Evolutionary conservation across 23 tunicate genomes (phyloP), one percentile per base, ranked within the genome.

Genomic region (Styela clava): DNA sequence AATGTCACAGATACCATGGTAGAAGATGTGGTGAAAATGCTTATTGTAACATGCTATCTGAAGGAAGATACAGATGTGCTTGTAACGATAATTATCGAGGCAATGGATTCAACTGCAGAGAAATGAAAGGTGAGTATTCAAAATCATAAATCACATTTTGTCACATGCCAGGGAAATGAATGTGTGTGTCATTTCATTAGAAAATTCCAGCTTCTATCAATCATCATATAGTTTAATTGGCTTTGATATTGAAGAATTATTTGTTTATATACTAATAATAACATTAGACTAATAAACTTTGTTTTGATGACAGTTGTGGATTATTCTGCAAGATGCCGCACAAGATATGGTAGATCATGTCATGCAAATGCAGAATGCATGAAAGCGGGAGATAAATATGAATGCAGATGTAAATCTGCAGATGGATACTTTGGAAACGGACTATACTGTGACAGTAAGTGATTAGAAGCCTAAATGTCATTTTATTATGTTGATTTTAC

Each of bases 41-140:
- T 22, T 21, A 36, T 52, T 76, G 81, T 29, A 52, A 21, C 12
- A 24, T 32, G 24, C 32, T 21, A 23, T 26, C 52, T 0, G 31
- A 18, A 51, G 81, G 81, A 24, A 76, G 0, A 44, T 52, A 25
- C 24, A 36, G 81, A 44, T 76, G 81, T 26, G 24, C 27, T n/a
- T 76, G 81, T 26, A 76, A 23, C 7, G 81, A 36, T 24, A 56
- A 56, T 22, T 76, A 76, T 44, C 16, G 64, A 29, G 81, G 81
- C 35, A 76, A 76, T 76, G 81, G 81, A 76, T 76, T 76, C 64
- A 76, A 76, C 31, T 76, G 81, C 37, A 33, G 34, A 71, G 77
- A 44, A 44, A 44, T 5, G 56, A 7, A 44, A 44, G 12, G 56
- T 44, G 12, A 5, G 56, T n/a, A n/a, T n/a, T n/a, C n/a, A n/a